Evolutionary conservation across 2,113 vertebrate species (phyloP).

Genomic region (Scolopax mira): DNA sequence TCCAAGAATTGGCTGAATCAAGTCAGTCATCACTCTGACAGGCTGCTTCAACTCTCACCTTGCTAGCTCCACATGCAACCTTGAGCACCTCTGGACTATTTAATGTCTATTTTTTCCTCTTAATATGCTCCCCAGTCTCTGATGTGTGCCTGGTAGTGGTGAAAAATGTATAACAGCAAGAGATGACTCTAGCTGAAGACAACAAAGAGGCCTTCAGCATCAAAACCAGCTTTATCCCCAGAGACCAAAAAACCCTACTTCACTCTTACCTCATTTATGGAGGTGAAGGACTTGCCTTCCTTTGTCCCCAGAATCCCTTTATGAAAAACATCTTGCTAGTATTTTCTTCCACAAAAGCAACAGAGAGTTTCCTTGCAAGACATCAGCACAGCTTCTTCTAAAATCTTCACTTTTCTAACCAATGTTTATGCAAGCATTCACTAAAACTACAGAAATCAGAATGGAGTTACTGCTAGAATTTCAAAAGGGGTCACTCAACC

Average conservation of each 20-base stretch:
- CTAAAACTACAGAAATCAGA: constrained; percentile 31
- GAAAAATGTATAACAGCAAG: constrained; percentile 2
- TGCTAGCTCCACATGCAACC: background rate
- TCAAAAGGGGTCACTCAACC: constrained; percentile 22
- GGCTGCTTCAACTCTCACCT: background rate
- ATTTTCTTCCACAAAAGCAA: constrained; percentile 4
- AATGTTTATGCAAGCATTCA: background rate
- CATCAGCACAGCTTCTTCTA: background rate
- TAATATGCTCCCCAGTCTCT: background rate
- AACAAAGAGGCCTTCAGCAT: background rate
- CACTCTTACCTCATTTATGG: background rate
- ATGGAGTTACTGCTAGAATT: constrained; percentile 1
- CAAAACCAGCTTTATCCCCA: constrained; percentile 5
- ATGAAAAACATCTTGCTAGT: background rate
- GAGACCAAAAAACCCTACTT: background rate
- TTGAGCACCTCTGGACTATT: background rate
- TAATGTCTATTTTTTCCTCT: background rate
- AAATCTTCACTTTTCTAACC: constrained; percentile 19
- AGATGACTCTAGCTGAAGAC: background rate
- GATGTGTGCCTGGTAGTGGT: background rate
- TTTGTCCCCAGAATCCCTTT: background rate
- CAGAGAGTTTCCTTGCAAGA: background rate
- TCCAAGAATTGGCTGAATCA: background rate
- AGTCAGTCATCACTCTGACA: background rate
- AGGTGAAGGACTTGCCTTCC: background rate